Evolutionary conservation across 2,797 vertebrate genomes (phyloP).

Genomic region (Acrossocheilus fasciatus): DNA sequence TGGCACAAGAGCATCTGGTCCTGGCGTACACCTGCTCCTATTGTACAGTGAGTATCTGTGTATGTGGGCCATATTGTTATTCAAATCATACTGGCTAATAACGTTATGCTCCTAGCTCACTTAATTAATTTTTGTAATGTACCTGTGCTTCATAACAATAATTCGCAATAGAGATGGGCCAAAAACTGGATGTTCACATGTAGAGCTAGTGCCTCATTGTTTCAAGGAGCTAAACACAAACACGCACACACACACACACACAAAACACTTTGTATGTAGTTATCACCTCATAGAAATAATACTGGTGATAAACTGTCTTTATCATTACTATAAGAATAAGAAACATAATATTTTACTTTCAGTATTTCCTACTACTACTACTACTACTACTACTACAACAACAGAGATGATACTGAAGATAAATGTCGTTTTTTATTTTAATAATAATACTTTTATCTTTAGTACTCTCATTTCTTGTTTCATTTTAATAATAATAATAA

Average conservation of each 20-base stretch:
- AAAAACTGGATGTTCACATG: neutral
- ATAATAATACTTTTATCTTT: too few species aligned
- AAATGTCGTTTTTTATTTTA: too few species aligned
- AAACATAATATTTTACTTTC: neutral
- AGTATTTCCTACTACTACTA: neutral
- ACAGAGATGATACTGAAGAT: too few species aligned
- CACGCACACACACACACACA: too few species aligned
- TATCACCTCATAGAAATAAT: neutral
- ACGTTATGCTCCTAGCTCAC: conserved; percentile 42
- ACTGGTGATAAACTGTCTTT: neutral
- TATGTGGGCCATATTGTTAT: conserved; percentile 52
- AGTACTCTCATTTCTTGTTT: too few species aligned
- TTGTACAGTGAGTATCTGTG: conserved; percentile 45
- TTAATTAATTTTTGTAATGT: conserved; percentile 62
- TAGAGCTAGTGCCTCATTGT: neutral
- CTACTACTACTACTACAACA: too few species aligned
- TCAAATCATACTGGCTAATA: conserved; percentile 49
- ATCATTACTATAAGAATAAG: neutral
- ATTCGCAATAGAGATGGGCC: neutral
- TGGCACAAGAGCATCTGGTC: conserved; percentile 72
- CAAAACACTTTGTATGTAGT: neutral
- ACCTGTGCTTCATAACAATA: conserved; percentile 35
- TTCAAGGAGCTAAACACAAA: neutral
- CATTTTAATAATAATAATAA: too few species aligned
- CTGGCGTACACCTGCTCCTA: conserved; percentile 63